phyloP scores from a whole-genome alignment of 1,140 invertebrate species.

The Subanguina moxae region DNA sequence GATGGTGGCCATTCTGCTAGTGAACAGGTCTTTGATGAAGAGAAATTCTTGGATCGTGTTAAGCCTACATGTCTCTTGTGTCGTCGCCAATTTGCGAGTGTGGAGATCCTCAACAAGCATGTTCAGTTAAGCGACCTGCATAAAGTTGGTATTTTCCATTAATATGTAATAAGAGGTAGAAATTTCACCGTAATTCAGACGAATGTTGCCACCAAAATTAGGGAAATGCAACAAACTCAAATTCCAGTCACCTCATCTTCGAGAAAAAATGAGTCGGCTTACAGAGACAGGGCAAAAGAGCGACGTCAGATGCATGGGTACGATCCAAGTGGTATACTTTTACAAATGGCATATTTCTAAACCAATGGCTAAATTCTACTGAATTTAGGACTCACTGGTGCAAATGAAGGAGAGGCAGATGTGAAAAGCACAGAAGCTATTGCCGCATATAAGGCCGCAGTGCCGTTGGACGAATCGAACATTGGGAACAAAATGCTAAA shows the following conservation, averaged over 20 bases:
- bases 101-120: constrained; percentile 83
- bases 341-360: constrained; percentile 1
- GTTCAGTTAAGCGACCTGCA: constrained; percentile 88
- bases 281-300: constrained; percentile 92
- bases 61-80: constrained; percentile 91
- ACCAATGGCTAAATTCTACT: neutral
- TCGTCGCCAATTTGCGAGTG: constrained; percentile 84
- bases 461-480: constrained; percentile 51
- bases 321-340: constrained; percentile 37
- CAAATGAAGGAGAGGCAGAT: constrained; percentile 6
- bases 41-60: constrained; percentile 73
- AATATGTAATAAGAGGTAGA: neutral
- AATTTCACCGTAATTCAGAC: constrained; percentile 24
- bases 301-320: constrained; percentile 82
- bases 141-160: constrained; percentile 64
- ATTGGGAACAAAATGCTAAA: constrained; percentile 87
- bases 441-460: constrained; percentile 21
- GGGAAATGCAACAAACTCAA: constrained; percentile 27
- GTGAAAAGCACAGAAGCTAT: constrained; percentile 22
- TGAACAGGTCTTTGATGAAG: constrained; percentile 62
- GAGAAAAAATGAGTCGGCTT: constrained; percentile 56
- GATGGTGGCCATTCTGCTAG: constrained; percentile 1
- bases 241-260: neutral
- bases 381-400: constrained; percentile 27
- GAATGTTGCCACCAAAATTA: constrained; percentile 32